These are phyloP conservation scores for Eleutherodactylus coqui DNA, from an alignment of 2,797 vertebrate species.

Conservation along the genomic window DNA sequence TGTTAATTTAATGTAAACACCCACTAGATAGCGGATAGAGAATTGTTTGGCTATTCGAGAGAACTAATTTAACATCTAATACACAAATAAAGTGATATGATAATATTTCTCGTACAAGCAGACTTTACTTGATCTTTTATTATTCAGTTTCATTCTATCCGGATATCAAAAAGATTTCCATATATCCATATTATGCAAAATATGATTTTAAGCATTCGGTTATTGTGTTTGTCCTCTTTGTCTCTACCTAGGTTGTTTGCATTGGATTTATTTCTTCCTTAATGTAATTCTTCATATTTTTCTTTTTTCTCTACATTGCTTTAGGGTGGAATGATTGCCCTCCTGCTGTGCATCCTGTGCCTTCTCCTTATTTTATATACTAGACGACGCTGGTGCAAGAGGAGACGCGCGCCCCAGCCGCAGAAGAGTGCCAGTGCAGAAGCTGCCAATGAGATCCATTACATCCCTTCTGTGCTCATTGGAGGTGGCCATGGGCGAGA, in stretches of 20 bases:
- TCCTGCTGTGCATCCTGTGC: slow-evolving; percentile 94
- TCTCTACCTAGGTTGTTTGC: slow-evolving; percentile 23
- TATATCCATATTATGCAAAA: slow-evolving; percentile 47
- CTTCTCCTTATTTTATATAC: slow-evolving; percentile 97
- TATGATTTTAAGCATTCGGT: slow-evolving; percentile 37
- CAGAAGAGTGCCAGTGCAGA: slow-evolving; percentile 98
- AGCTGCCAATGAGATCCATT: slow-evolving; percentile 98
- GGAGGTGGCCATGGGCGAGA: slow-evolving; percentile 91
- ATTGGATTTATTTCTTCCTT: slow-evolving; percentile 13
- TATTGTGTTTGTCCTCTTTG: slow-evolving; percentile 46
- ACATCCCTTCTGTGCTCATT: slow-evolving; percentile 97
- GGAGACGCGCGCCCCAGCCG: slow-evolving; percentile 94
- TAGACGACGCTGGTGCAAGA: slow-evolving; percentile 95
- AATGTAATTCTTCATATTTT: slow-evolving; percentile 16
- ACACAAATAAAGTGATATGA: slow-evolving; percentile 48
- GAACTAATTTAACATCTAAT: slow-evolving; percentile 51
- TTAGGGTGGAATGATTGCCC: slow-evolving; percentile 97
- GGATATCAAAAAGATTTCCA: slow-evolving; percentile 51
- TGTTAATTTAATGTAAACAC: slow-evolving; percentile 54
- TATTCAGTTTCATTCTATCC: slow-evolving; percentile 45
- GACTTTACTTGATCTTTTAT: slow-evolving; percentile 51
- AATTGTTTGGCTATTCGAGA: slow-evolving; percentile 27
- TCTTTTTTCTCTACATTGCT: slow-evolving; percentile 24
- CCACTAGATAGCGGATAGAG: neutral
- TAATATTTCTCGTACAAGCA: slow-evolving; percentile 53